Percentiles rank a stretch among this genome's conserved stretches.
These are phyloP conservation scores for Coranthus polyacanthus DNA, from an alignment of 2,797 vertebrate species.

Conservation along the genomic window DNA sequence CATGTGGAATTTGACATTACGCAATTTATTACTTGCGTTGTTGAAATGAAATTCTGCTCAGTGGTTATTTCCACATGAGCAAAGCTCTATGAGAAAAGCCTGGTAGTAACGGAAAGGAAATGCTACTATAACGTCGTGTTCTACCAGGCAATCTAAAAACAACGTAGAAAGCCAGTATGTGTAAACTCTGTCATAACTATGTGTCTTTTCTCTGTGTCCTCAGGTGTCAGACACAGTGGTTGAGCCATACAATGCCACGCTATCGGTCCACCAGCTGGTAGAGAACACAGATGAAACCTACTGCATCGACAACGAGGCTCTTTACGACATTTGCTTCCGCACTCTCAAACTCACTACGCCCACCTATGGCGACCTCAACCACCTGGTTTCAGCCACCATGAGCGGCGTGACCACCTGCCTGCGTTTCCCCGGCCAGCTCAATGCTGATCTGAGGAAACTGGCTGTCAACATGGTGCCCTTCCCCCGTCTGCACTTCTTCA, in stretches of 20 bases:
- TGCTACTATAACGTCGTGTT: not conserved
- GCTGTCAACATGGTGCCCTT: constrained; percentile 92
- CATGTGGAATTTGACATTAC: not conserved
- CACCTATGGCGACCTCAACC: constrained; percentile 90
- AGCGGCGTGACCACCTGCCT: constrained; percentile 90
- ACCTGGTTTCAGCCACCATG: constrained; percentile 90
- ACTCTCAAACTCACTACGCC: constrained; percentile 90
- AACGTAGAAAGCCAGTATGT: not conserved
- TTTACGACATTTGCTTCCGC: constrained; percentile 92
- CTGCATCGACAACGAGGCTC: constrained; percentile 94
- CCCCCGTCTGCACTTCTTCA: constrained; percentile 91
- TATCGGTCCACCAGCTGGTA: constrained; percentile 94
- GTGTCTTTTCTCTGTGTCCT: constrained; percentile 21
- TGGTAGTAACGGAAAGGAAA: not conserved
- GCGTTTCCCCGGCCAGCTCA: constrained; percentile 90
- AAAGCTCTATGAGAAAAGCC: not conserved
- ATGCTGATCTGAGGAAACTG: constrained; percentile 88
- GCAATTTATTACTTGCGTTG: too few relatives aligned
- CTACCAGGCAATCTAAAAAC: not conserved
- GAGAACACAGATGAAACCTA: constrained; percentile 95
- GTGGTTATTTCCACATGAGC: constrained; percentile 2
- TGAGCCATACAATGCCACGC: constrained; percentile 93
- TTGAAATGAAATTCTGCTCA: not conserved
- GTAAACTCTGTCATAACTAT: not conserved
- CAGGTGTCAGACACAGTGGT: constrained; percentile 92